Base-by-base conservation (phyloP, 2,888 invertebrate genomes). In the Ornithoptera alexandrae region DNA sequence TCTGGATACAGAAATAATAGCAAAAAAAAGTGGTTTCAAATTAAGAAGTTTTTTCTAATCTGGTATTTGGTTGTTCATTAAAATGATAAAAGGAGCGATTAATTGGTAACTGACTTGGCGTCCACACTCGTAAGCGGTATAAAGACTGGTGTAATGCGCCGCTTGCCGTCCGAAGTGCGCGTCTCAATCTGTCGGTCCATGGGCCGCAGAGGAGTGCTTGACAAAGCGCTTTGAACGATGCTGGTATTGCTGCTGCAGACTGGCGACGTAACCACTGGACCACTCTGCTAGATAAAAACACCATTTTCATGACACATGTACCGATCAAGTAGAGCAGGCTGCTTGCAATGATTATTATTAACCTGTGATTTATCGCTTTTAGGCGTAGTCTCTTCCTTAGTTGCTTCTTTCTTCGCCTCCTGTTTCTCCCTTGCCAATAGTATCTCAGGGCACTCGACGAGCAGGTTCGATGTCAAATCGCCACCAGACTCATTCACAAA, bases 141-240 rank as follows among this genome's bases (percentile, higher is more conserved):
- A 84, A 98, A 98, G 89, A 99, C 97, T 0, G 99, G 99, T 10
- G 98, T 99, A 75, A 99, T 99, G 73, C 99, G 94, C 59, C 99
- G 93, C 87, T 97, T 97, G 50, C 99, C 99, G 89, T 99, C 98
- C 1, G 98, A 96, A 5, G 98, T 97, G 74, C 97, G 94, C 0
- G 97, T 98, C 92, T 99, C 98, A 30, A 98, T 97, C 93, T 99
- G 98, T 76, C 98, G 96, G 89, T 96, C 97, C 74, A 95, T 95
- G 0, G 97, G 96, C 18, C 95, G 94, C 76, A 95, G 89, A 5
- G 94, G 86, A 12, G 88, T 78, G 50, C 72, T 64, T n/a, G 71
- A 57, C 36, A 50, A 20, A 71, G 70, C 7, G 73, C 68, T 17
- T 67, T 72, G 20, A 78, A 72, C 39, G 76, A 74, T 18, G 76